Conservation (phyloP, 1,140 invertebrate genomes). For the Lerema accius region DNA sequence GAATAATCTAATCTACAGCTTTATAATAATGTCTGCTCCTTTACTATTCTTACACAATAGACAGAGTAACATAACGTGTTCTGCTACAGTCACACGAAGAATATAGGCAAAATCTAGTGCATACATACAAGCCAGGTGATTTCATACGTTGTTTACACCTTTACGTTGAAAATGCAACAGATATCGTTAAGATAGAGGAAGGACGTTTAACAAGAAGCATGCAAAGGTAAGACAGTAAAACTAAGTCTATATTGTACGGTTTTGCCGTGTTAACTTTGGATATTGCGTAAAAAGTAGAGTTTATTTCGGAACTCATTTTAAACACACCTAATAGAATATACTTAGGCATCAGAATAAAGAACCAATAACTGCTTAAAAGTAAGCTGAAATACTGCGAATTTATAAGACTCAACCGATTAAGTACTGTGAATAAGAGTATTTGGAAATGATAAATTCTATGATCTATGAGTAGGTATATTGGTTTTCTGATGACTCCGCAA, state of each 20-base stretch:
- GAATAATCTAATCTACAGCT: no score
- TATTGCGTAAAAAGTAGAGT: conserved; percentile 16
- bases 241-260: conserved; percentile 23
- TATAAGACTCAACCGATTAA: no score
- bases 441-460: no score
- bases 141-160: conserved; percentile 21
- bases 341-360: no score
- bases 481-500: not conserved
- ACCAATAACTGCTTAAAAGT: no score
- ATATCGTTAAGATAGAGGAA: conserved; percentile 33
- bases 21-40: no score
- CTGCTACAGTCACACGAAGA: no score
- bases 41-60: no score
- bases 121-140: not conserved
- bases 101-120: not conserved
- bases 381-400: no score
- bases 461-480: no score
- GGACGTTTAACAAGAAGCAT: conserved; percentile 37
- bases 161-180: conserved; percentile 22
- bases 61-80: no score
- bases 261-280: conserved; percentile 18
- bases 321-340: not conserved
- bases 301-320: conserved; percentile 16
- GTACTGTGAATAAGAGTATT: no score
- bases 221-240: conserved; percentile 35